phyloP scores from a whole-genome alignment of 2,888 invertebrate genomes.

The Unio delphinus region DNA sequence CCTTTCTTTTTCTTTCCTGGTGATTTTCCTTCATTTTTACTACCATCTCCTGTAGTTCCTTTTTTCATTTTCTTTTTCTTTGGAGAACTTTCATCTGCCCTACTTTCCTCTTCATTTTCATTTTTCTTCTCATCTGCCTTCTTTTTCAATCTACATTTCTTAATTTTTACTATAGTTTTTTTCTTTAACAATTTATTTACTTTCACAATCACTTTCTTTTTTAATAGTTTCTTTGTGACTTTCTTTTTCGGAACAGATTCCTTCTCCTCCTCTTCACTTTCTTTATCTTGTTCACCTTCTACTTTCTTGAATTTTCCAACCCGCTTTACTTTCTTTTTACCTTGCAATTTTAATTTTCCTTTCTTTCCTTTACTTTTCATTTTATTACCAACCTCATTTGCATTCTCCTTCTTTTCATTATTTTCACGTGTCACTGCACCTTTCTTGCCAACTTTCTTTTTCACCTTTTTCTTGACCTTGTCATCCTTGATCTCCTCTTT shows the following conservation, averaged over 20 bases:
- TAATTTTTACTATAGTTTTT: conserved; percentile 25
- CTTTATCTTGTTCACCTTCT: conserved; percentile 10
- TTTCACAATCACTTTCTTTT: conserved; percentile 30
- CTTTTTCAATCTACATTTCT: conserved; percentile 14
- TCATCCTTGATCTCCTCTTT: conserved; percentile 21
- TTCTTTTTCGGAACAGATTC: conserved; percentile 12
- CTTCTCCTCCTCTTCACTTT: conserved; percentile 10
- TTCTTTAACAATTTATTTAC: conserved; percentile 30
- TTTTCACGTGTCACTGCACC: conserved; percentile 1
- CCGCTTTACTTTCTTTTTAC: conserved; percentile 13
- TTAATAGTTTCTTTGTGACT: conserved; percentile 21
- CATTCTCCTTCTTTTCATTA: conserved; percentile 16
- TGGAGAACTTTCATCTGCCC: conserved; percentile 1
- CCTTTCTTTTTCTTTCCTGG: conserved; percentile 16
- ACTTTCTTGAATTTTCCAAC: conserved; percentile 17
- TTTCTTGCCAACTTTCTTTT: conserved; percentile 15
- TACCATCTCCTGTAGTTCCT: conserved; percentile 1
- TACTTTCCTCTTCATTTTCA: conserved; percentile 1
- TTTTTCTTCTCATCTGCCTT: conserved; percentile 1
- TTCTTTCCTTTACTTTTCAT: conserved; percentile 18
- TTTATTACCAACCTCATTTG: conserved; percentile 3
- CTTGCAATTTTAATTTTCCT: conserved; percentile 7
- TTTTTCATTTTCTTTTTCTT: conserved; percentile 6
- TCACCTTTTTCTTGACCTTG: conserved; percentile 22
- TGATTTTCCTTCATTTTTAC: conserved; percentile 5